Percentiles rank a stretch among this genome's conserved stretches.
These are phyloP conservation scores for Myrmophylax atrothorax DNA, from an alignment of 2,113 vertebrate genomes.

Conservation along the genomic window DNA sequence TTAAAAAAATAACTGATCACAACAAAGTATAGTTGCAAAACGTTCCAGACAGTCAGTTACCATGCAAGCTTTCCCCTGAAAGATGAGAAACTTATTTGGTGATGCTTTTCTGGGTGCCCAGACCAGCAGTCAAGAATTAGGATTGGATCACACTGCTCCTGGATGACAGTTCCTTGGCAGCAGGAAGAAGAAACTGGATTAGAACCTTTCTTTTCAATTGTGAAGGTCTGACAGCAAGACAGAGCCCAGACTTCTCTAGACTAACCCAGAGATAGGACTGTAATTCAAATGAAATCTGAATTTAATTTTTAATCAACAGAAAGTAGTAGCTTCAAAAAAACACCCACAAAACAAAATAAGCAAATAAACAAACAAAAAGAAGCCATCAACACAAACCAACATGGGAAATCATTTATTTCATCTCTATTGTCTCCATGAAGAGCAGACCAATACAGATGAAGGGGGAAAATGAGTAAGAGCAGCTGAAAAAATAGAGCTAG, in stretches of 20 bases:
- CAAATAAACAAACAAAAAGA: not conserved
- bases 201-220: not conserved
- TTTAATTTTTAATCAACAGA: not conserved
- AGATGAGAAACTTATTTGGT: not conserved
- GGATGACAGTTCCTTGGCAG: not conserved
- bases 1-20: not conserved
- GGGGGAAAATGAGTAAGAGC: slow-evolving; percentile 44
- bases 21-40: not conserved
- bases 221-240: not conserved
- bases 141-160: not conserved
- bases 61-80: not conserved
- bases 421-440: slow-evolving; percentile 65
- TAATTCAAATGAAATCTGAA: not conserved
- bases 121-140: not conserved
- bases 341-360: not conserved
- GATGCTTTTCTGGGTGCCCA: not conserved
- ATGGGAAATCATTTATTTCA: slow-evolving; percentile 60
- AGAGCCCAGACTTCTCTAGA: not conserved
- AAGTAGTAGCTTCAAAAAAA: not conserved
- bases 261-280: not conserved
- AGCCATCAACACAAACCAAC: not conserved
- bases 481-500: slow-evolving; percentile 67
- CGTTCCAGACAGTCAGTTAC: not conserved
- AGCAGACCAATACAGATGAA: slow-evolving; percentile 69
- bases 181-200: not conserved